phyloP scores from a whole-genome alignment of 2,113 vertebrate genomes.

The Pseudorhombus dupliciocellatus region DNA sequence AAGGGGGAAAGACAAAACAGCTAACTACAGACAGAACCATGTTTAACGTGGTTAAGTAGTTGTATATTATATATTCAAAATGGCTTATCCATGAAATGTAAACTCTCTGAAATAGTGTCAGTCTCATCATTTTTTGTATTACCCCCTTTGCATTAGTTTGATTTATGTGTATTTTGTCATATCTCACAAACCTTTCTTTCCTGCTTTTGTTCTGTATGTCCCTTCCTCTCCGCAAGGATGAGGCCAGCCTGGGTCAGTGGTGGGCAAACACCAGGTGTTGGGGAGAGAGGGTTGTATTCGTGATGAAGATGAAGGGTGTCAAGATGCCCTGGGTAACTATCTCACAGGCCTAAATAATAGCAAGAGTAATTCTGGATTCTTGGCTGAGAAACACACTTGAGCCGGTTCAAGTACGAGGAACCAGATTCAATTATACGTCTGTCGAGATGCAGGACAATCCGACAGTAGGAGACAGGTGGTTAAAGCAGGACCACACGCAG shows the following conservation, averaged over 20 bases:
- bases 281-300: conserved; percentile 1
- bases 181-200: background rate
- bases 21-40: too few species aligned
- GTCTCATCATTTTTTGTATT: background rate
- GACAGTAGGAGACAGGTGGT: conserved; percentile 44
- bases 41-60: too few species aligned
- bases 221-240: background rate
- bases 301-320: conserved; percentile 6
- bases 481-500: conserved; percentile 60
- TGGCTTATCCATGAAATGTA: too few species aligned
- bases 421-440: conserved; percentile 39
- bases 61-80: too few species aligned
- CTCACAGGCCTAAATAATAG: conserved; percentile 23
- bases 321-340: conserved; percentile 9
- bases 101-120: background rate
- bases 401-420: conserved; percentile 30
- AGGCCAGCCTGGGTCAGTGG: background rate
- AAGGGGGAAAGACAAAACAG: too few species aligned
- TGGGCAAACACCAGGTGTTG: conserved; percentile 10
- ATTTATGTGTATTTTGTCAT: background rate
- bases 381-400: conserved; percentile 16
- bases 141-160: background rate
- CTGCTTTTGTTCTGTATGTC: background rate
- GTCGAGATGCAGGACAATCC: conserved; percentile 29
- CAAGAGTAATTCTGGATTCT: conserved; percentile 23